phyloP scores from a whole-genome alignment of 2,797 vertebrate species.

The Hemitrygon akajei region DNA sequence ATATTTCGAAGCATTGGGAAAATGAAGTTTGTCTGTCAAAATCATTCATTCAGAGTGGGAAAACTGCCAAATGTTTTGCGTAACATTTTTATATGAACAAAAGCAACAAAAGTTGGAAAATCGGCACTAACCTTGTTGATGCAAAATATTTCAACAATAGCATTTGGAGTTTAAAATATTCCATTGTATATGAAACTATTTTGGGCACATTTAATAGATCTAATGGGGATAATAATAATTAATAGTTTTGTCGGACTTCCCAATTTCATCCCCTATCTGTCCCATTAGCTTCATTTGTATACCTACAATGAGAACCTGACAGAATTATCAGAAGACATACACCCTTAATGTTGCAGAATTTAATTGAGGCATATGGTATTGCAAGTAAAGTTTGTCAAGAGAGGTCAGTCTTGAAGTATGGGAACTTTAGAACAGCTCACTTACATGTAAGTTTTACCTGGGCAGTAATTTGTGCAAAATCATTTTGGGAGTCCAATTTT shows the following conservation, averaged over 20 bases:
- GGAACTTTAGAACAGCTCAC: too few species aligned
- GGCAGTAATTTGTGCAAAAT: not conserved
- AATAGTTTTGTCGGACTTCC: not conserved
- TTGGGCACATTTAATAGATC: not conserved
- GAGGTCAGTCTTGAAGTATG: not conserved
- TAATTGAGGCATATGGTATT: too few species aligned
- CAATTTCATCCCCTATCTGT: not conserved
- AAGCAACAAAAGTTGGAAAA: not conserved
- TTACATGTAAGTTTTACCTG: not conserved
- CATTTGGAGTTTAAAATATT: not conserved
- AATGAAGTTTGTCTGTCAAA: not conserved
- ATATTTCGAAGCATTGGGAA: not conserved
- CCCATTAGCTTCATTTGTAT: too few species aligned
- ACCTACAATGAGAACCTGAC: not conserved
- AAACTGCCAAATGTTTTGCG: not conserved
- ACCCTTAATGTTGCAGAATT: not conserved
- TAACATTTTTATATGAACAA: not conserved
- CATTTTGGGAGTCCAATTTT: not conserved
- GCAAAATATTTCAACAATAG: not conserved
- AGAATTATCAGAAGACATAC: not conserved
- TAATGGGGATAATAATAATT: not conserved
- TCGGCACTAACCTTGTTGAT: too few species aligned
- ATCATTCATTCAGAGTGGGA: not conserved
- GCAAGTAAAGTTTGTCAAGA: not conserved
- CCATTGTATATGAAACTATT: not conserved